A percentile compares a stretch with the other conserved stretches of the same genome.
Evolutionary conservation across 2,113 vertebrate genomes (phyloP).

Genomic region (Tyto alba): DNA sequence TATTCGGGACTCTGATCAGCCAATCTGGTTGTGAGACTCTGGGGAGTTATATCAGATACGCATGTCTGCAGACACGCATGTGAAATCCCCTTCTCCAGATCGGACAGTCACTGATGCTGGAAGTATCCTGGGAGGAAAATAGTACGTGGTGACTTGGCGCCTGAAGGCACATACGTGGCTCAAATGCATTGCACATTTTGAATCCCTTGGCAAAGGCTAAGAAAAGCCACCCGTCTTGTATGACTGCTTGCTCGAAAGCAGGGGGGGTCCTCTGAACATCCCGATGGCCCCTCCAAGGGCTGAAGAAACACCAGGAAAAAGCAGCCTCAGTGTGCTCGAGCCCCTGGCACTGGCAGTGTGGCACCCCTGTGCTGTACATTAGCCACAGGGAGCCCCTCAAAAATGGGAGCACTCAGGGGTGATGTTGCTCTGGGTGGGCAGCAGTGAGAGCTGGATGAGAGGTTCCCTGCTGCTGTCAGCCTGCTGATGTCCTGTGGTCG

Average conservation of each 20-base stretch:
- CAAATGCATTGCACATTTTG: not conserved
- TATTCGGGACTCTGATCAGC: not conserved
- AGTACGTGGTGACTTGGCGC: rapidly evolving
- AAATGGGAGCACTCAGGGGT: not conserved
- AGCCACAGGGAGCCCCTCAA: not conserved
- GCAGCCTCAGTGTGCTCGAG: rapidly evolving
- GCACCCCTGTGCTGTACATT: not conserved
- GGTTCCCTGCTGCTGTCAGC: not conserved
- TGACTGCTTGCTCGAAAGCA: not conserved
- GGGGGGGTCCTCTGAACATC: not conserved
- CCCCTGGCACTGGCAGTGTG: rapidly evolving
- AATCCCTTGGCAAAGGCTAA: not conserved
- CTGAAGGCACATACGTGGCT: not conserved
- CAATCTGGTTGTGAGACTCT: not conserved
- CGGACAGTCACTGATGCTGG: not conserved
- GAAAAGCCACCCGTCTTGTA: not conserved
- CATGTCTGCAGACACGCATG: rapidly evolving
- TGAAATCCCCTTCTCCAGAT: not conserved
- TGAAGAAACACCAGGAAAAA: not conserved
- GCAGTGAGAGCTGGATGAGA: not conserved
- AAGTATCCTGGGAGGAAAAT: not conserved
- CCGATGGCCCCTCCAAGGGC: rapidly evolving
- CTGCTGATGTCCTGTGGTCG: not conserved
- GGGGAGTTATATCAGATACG: not conserved
- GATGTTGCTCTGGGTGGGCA: not conserved